Evolutionary conservation across 2,888 invertebrate genomes (phyloP), one percentile per base, ranked within the genome.

Genomic region (Platycheirus rosarum): DNA sequence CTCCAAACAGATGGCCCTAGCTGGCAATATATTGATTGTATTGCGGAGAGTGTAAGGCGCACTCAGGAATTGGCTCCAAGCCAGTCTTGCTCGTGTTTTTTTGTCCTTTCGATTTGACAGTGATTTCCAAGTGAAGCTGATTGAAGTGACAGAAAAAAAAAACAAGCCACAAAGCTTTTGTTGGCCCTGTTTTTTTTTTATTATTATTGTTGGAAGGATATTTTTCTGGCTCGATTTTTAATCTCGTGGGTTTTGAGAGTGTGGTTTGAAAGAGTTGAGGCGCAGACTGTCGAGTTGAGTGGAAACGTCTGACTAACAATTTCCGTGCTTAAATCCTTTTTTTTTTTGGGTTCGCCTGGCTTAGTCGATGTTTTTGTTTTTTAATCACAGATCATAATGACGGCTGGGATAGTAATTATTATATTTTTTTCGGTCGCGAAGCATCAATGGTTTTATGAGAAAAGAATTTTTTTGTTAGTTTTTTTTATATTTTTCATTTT

Each of bases 1-100:
- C 13, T 14, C 18, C 35, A 48, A 29, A 2, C 42, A 37, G 53
- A 51, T 40, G 42, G 23, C 35, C 65, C 68, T 13, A 48, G 26
- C 48, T 73, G 77, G 63, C 44, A 73, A 77, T 73, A 73, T 82
- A 82, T 82, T 82, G 82, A 82, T 82, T 77, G 66, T 73, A 73
- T 73, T 77, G 82, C 82, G 62, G 77, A 55, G 77, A 55, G 82
- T 73, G 82, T 77, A 20, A 9, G 37, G 9, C 57, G 55, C 32
- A 35, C 53, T 49, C 66, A 63, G 55, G 77, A 77, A 57, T 82
- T 82, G 82, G 82, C 82, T 68, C 46, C 23, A 77, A 82, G 82
- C 82, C 82, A 82, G 71, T 73, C 68, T 37, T 40, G 29, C 2
- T 51, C 9, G 9, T 55, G 7, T 60, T 60, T 6, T 11, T 60